These are phyloP conservation scores for Betta splendens DNA, from an alignment of 2,797 vertebrate genomes.

Conservation along the genomic window DNA sequence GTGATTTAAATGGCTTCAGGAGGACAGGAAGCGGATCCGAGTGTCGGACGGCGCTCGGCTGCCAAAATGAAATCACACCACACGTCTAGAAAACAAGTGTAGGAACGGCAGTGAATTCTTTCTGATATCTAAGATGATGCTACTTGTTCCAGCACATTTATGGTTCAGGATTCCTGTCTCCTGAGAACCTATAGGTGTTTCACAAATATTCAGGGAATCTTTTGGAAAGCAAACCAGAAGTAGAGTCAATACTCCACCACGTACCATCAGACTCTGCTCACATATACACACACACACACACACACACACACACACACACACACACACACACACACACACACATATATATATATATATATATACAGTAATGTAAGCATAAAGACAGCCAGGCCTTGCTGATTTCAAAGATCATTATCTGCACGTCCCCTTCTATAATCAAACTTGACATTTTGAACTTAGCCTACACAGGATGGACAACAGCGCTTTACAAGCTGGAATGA, in stretches of 20 bases:
- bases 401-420: conserved; percentile 53
- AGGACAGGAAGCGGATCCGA: conserved; percentile 23
- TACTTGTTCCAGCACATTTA: conserved; percentile 1
- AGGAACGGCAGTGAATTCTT: too few species aligned
- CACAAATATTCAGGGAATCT: not conserved
- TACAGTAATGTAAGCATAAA: not conserved
- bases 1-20: conserved; percentile 20
- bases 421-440: conserved; percentile 35
- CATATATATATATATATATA: too few species aligned
- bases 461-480: conserved; percentile 53
- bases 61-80: conserved; percentile 10
- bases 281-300: too few species aligned
- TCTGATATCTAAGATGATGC: not conserved
- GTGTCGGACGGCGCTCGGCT: conserved; percentile 15
- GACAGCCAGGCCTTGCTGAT: conserved; percentile 25
- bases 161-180: not conserved
- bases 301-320: too few species aligned
- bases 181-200: not conserved
- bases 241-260: too few species aligned
- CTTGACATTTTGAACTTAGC: conserved; percentile 49
- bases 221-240: too few species aligned
- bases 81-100: too few species aligned
- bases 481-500: conserved; percentile 58
- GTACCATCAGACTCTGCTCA: too few species aligned
- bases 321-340: too few species aligned